Percentiles rank a stretch among this genome's conserved stretches.
Evolutionary conservation across 35 echinoderm and acorn worm genomes (phyloP).

Genomic region (Hemicentrotus pulcherrimus): DNA sequence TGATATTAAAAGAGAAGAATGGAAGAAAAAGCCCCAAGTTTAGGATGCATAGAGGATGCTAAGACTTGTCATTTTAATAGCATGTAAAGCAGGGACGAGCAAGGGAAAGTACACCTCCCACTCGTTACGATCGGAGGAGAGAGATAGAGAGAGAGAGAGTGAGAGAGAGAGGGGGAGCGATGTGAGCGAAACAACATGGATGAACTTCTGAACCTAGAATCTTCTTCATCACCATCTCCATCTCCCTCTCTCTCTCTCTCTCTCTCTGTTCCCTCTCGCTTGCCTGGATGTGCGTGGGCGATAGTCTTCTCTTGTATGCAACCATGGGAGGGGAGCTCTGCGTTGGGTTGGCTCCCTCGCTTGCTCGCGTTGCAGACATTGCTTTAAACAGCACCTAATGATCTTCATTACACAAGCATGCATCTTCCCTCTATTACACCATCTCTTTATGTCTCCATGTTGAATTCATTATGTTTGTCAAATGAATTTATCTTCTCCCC

Average conservation of each 20-base stretch:
- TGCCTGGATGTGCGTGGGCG: background rate
- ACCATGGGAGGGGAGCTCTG: background rate
- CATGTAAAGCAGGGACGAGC: background rate
- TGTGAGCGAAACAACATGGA: background rate
- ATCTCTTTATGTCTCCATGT: background rate
- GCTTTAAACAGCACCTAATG: background rate
- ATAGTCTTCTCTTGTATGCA: background rate
- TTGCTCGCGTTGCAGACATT: background rate
- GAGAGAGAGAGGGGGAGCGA: background rate
- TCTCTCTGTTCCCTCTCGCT: background rate
- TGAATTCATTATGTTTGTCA: background rate
- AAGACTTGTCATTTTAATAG: background rate
- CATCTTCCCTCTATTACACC: background rate
- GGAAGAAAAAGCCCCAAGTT: background rate
- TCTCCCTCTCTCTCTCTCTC: constrained; percentile 27
- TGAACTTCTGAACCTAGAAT: constrained; percentile 21
- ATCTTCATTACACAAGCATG: background rate
- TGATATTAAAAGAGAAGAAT: too few species aligned
- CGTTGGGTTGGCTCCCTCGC: background rate
- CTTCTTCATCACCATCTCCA: constrained; percentile 14
- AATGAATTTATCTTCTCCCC: background rate
- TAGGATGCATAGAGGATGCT: background rate
- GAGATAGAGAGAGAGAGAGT: background rate
- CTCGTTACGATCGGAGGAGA: background rate
- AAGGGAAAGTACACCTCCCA: background rate